phyloP scores from a whole-genome alignment of 2,797 vertebrate species.

The Rhyacichthys aspro region DNA sequence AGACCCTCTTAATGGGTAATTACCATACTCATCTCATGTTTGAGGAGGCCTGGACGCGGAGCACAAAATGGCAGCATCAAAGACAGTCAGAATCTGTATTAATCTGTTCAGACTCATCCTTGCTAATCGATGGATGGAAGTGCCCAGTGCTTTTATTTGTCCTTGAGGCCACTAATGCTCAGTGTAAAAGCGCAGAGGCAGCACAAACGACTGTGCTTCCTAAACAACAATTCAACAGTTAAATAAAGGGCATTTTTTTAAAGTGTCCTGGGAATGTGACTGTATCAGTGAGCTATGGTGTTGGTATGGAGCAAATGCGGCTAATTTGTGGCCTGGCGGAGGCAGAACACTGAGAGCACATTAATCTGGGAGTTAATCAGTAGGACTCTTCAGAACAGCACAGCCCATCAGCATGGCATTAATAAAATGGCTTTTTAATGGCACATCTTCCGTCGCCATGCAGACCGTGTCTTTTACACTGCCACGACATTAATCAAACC shows the following conservation, averaged over 20 bases:
- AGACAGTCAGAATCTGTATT: too few species aligned
- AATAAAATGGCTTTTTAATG: conserved; percentile 57
- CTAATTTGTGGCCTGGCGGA: conserved; percentile 37
- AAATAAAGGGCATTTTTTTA: conserved; percentile 4
- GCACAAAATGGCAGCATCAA: too few species aligned
- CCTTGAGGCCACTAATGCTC: not conserved
- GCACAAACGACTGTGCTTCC: not conserved
- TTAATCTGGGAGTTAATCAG: conserved; percentile 59
- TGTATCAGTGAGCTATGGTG: conserved; percentile 22
- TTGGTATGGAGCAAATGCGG: conserved; percentile 27
- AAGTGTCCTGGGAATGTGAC: conserved; percentile 17
- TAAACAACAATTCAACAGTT: conserved; percentile 3
- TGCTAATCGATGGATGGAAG: conserved; percentile 40
- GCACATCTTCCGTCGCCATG: conserved; percentile 14
- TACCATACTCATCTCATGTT: too few species aligned
- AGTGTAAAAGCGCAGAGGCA: not conserved
- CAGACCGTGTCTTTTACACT: conserved; percentile 5
- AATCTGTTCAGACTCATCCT: not conserved
- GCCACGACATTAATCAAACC: conserved; percentile 22
- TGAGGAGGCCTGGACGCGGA: too few species aligned
- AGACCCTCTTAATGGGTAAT: too few species aligned
- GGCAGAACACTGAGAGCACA: conserved; percentile 29
- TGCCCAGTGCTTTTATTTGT: conserved; percentile 18
- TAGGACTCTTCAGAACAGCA: conserved; percentile 25
- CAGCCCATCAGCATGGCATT: conserved; percentile 40